A percentile compares a stretch with the other conserved stretches of the same genome.
phyloP scores from a whole-genome alignment of 1,140 invertebrate species.

The Drosophila parabipectinata region DNA sequence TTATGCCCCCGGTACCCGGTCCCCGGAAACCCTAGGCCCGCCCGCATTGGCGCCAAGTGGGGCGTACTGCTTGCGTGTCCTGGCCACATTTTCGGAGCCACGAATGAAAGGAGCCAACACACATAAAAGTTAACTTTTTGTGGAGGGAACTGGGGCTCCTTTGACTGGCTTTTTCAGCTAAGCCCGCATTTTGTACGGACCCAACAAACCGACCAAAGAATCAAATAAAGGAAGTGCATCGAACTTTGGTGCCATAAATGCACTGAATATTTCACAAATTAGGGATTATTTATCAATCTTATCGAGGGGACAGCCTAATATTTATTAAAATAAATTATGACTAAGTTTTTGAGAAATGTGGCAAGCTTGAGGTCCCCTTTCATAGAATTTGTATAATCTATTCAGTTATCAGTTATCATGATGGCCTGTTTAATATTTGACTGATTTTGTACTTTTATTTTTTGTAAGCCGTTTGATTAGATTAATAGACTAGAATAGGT shows the following conservation, averaged over 20 bases:
- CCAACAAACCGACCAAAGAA: slow-evolving; percentile 15
- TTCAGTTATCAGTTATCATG: slow-evolving; percentile 9
- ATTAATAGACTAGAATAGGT: neutral
- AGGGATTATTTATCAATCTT: neutral
- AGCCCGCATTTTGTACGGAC: slow-evolving; percentile 23
- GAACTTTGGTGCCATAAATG: slow-evolving; percentile 9
- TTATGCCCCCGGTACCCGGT: slow-evolving; percentile 8
- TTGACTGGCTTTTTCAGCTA: slow-evolving; percentile 14
- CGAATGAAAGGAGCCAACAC: slow-evolving; percentile 10
- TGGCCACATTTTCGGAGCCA: slow-evolving; percentile 61
- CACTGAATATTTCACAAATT: slow-evolving; percentile 3
- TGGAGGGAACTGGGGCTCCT: slow-evolving; percentile 4
- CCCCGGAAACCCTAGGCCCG: neutral
- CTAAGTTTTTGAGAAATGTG: slow-evolving; percentile 11
- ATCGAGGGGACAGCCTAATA: neutral
- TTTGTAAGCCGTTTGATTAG: neutral
- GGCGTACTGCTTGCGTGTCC: slow-evolving; percentile 67
- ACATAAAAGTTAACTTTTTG: slow-evolving; percentile 31
- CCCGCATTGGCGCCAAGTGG: slow-evolving; percentile 69
- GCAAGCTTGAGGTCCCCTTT: neutral
- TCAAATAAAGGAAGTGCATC: slow-evolving; percentile 1
- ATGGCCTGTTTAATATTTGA: slow-evolving; percentile 2
- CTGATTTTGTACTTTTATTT: neutral
- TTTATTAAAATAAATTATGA: slow-evolving; percentile 14
- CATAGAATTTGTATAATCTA: neutral